Evolutionary conservation across 2,113 vertebrate species (phyloP), one percentile per base, ranked within the genome.

Genomic region (Barnardius zonarius): DNA sequence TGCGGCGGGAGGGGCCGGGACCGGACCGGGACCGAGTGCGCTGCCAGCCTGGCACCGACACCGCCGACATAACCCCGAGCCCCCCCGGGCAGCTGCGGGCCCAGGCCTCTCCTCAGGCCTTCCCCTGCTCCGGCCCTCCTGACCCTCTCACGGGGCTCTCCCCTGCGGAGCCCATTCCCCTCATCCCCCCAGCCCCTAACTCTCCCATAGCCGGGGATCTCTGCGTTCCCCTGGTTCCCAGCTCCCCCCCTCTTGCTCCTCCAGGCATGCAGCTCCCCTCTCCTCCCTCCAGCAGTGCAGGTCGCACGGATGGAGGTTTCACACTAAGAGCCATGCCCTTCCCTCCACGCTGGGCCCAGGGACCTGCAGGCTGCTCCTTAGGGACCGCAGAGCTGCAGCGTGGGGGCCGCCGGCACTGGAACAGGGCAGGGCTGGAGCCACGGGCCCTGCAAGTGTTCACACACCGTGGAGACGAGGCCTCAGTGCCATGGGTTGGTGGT

Each of bases 1-100:
- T 5, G 18, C 3, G 30, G 7, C 5, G 8, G 13, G 5, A 3
- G 13, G 27, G n/a, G 7, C 5, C 13, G 35, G 28, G 22, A 5
- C 10, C 31, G 20, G 33, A 4, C 4, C 12, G 12, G 30, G 12
- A 9, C 24, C 3, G 14, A 4, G 52, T 24, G 35, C 39, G 62
- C 44, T 30, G 51, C 31, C 27, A 18, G 31, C 23, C 17, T 6
- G 66, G 37, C 27, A n/a, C 17, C 20, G 8, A 22, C 33, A 27
- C 7, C 8, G 7, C 41, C 13, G 39, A 33, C 49, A n/a, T 24
- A 20, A 3, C 19, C 44, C 11, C 7, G 12, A 9, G 7, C 1
- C 16, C 11, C 14, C 51, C 25, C 10, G 9, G 28, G 30, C 68
- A 17, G 6, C 52, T 13, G 46, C 8, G 9, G 24, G 15, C 23